Evolutionary conservation across 2,888 invertebrate genomes (phyloP).

Genomic region (Eristalinus sepulchralis): DNA sequence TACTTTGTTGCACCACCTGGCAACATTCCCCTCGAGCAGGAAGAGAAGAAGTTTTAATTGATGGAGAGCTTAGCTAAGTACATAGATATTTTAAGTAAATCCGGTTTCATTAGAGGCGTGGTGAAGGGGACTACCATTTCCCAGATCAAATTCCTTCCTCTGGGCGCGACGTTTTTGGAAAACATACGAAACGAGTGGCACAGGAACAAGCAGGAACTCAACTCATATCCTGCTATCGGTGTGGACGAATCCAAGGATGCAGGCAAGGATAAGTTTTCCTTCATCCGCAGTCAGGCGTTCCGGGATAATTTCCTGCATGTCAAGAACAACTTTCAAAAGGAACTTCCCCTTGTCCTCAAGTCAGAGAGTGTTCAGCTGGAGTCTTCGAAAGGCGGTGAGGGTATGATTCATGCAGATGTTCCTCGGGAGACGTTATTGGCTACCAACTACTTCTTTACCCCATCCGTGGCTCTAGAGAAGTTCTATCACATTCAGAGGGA

Average conservation of each 20-base stretch:
- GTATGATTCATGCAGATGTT: conserved; percentile 6
- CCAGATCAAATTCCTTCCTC: conserved; percentile 72
- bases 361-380: conserved; percentile 31
- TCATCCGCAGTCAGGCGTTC: conserved; percentile 78
- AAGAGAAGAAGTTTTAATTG: conserved; percentile 76
- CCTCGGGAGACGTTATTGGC: conserved; percentile 72
- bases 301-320: conserved; percentile 72
- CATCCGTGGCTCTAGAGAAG: conserved; percentile 82
- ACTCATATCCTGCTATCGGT: conserved; percentile 52
- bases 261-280: conserved; percentile 19
- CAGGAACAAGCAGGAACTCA: conserved; percentile 70
- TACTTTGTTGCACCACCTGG: conserved; percentile 96
- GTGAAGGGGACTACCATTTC: conserved; percentile 54
- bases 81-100: conserved; percentile 60
- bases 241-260: not conserved
- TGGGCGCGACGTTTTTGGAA: conserved; percentile 82
- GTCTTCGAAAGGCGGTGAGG: not conserved
- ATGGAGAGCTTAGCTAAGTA: conserved; percentile 73
- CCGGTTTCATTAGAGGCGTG: conserved; percentile 71
- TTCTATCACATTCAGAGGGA: conserved; percentile 89
- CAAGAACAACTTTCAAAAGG: conserved; percentile 72
- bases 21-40: conserved; percentile 87
- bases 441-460: conserved; percentile 75
- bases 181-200: conserved; percentile 84
- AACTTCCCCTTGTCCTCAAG: conserved; percentile 76